Evolutionary conservation across 2,888 invertebrate genomes (phyloP).

Genomic region (Chouioia cunea): DNA sequence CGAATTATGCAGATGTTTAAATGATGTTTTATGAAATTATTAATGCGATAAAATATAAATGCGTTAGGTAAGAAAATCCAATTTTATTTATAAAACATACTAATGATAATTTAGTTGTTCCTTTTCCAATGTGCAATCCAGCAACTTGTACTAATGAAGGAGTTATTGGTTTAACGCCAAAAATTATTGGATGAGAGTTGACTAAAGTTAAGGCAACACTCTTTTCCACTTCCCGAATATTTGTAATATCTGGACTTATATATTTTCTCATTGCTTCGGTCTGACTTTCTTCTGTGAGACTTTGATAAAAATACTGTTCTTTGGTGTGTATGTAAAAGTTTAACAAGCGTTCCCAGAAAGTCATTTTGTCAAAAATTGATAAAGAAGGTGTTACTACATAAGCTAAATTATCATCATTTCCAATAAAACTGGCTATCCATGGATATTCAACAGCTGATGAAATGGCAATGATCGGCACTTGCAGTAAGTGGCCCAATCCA

Average conservation of each 20-base stretch:
- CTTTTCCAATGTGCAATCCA: constrained; percentile 70
- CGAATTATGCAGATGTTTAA: constrained; percentile 53
- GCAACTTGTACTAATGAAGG: constrained; percentile 70
- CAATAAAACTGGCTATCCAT: constrained; percentile 49
- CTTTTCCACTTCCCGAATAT: constrained; percentile 52
- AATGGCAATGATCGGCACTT: constrained; percentile 49
- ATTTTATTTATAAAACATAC: constrained; percentile 59
- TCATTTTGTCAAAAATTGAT: constrained; percentile 13
- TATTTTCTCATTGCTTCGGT: constrained; percentile 51
- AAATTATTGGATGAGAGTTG: constrained; percentile 70
- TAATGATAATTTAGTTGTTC: constrained; percentile 46
- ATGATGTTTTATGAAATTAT: constrained; percentile 70
- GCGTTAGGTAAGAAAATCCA: no score
- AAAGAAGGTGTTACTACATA: constrained; percentile 18
- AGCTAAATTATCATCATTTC: constrained; percentile 52
- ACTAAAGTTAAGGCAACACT: constrained; percentile 69
- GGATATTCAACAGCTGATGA: constrained; percentile 43
- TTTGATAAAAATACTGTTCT: constrained; percentile 16
- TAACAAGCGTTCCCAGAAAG: constrained; percentile 51
- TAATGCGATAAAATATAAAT: constrained; percentile 67
- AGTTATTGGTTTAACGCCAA: constrained; percentile 67
- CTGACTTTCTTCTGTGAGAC: constrained; percentile 41
- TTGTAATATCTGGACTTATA: constrained; percentile 59
- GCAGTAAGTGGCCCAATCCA: constrained; percentile 52
- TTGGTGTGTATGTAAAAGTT: constrained; percentile 42